Conservation (phyloP, 2,797 vertebrate genomes). For the Loriculus beryllinus region DNA sequence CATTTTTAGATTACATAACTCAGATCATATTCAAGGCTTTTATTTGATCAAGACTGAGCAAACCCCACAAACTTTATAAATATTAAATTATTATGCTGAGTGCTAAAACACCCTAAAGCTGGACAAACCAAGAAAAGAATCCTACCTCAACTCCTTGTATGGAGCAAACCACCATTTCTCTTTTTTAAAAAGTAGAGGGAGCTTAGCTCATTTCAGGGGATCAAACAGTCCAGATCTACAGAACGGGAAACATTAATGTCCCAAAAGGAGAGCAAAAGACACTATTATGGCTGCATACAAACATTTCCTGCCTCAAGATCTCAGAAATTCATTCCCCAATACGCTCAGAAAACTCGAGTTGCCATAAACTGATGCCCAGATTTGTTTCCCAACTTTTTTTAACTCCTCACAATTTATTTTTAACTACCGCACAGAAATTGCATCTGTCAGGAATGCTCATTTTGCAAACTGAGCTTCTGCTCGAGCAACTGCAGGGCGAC, state of each 20-base stretch:
- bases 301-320: background rate
- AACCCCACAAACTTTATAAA: background rate
- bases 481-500: background rate
- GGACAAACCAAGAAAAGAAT: background rate
- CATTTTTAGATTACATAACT: background rate
- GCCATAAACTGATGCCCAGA: background rate
- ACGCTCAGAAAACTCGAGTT: background rate
- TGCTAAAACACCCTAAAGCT: background rate
- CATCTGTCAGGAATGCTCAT: conserved; percentile 26
- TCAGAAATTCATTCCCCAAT: background rate
- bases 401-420: conserved; percentile 36
- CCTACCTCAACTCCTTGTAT: background rate
- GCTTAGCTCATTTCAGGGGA: background rate
- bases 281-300: background rate
- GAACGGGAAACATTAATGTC: background rate
- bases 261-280: background rate
- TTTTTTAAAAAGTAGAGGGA: background rate
- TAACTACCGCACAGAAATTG: conserved; percentile 27
- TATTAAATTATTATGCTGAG: background rate
- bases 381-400: conserved; percentile 9
- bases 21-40: background rate
- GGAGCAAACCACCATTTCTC: background rate
- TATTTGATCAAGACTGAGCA: background rate
- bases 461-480: conserved; percentile 11
- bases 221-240: background rate